Conservation (phyloP, 2,797 vertebrate genomes). For the Periophthalmus magnuspinnatus region DNA sequence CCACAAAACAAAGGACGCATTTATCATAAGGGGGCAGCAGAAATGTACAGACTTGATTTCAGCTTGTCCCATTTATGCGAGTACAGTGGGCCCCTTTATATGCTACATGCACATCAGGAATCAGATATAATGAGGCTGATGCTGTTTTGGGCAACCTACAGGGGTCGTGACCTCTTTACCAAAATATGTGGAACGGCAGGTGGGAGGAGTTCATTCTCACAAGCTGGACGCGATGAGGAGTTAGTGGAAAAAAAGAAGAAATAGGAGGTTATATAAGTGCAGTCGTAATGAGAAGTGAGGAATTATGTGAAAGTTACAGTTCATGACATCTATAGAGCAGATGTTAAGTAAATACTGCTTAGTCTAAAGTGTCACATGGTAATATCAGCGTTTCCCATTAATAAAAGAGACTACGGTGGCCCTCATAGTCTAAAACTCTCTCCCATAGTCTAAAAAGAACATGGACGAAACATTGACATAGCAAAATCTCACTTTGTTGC, state of each 20-base stretch:
- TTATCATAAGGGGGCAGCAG: slow-evolving; percentile 8
- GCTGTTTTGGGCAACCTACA: not conserved
- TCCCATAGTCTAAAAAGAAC: too few relatives aligned
- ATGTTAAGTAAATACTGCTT: not conserved
- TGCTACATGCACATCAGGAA: not conserved
- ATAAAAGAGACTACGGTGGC: too few relatives aligned
- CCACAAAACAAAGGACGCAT: slow-evolving; percentile 7
- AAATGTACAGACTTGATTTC: slow-evolving; percentile 1
- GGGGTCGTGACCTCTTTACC: slow-evolving; percentile 1
- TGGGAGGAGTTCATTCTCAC: not conserved
- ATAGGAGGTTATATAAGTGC: not conserved
- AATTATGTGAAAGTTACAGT: not conserved
- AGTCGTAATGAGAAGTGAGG: not conserved
- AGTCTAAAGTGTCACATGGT: too few relatives aligned
- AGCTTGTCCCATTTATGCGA: slow-evolving; percentile 15
- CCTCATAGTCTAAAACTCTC: too few relatives aligned
- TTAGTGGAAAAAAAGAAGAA: not conserved
- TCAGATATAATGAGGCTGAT: not conserved
- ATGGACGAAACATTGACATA: too few relatives aligned
- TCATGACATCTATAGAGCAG: not conserved
- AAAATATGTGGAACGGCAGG: not conserved
- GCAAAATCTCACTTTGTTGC: too few relatives aligned
- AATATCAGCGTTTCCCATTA: too few relatives aligned
- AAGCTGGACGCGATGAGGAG: not conserved
- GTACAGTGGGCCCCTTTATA: slow-evolving; percentile 22